These are phyloP conservation scores for Polyodon spathula DNA, from an alignment of 2,113 vertebrate genomes.

Conservation along the genomic window DNA sequence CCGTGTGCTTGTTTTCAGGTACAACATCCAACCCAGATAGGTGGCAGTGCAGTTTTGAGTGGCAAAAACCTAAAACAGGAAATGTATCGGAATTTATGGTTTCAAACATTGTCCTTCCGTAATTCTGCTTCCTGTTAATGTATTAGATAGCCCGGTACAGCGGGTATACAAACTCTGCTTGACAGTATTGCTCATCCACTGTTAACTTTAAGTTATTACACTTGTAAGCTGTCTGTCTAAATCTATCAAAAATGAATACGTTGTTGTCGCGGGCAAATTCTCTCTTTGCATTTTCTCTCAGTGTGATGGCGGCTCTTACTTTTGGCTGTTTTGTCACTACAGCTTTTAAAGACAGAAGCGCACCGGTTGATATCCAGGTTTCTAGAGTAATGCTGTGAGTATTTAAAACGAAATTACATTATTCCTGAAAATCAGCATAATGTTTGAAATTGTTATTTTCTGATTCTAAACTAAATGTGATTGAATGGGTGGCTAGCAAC, in stretches of 20 bases:
- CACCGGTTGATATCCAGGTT: constrained; percentile 80
- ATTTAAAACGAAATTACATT: too few relatives aligned
- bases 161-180: background rate
- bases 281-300: constrained; percentile 87
- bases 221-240: background rate
- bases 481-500: too few relatives aligned
- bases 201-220: background rate
- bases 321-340: constrained; percentile 94
- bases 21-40: too few relatives aligned
- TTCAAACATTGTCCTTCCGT: background rate
- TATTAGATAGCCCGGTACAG: too few relatives aligned
- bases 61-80: too few relatives aligned
- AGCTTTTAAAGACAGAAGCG: constrained; percentile 82
- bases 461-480: too few relatives aligned
- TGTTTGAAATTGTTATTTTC: too few relatives aligned
- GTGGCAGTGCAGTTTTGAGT: too few relatives aligned
- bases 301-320: constrained; percentile 90
- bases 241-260: constrained; percentile 71
- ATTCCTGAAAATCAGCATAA: too few relatives aligned
- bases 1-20: too few relatives aligned
- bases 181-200: background rate
- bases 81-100: too few relatives aligned
- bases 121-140: too few relatives aligned
- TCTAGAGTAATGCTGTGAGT: constrained; percentile 88
- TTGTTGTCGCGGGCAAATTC: constrained; percentile 87